Percentiles rank a stretch among this genome's conserved stretches.
Conservation (phyloP, 92 coral and sea anemone species). For the Zoanthus solanderi region DNA sequence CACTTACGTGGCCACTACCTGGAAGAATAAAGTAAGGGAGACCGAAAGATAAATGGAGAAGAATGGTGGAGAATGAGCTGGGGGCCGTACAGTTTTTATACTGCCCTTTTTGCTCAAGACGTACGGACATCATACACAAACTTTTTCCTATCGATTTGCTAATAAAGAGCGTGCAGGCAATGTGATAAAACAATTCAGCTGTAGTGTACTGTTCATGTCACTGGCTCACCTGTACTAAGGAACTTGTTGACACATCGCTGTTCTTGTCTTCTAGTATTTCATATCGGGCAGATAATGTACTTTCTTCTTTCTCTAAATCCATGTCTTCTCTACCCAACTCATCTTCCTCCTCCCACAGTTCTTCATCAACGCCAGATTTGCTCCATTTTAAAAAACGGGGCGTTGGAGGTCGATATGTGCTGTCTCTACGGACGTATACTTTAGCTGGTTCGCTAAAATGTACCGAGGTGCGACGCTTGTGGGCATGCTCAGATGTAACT, state of each 20-base stretch:
- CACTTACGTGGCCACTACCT: too few species aligned
- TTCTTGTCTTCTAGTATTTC: neutral
- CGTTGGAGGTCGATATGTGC: slow-evolving; percentile 77
- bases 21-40: too few species aligned
- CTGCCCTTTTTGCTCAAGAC: too few species aligned
- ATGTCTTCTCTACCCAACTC: slow-evolving; percentile 48
- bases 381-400: slow-evolving; percentile 63
- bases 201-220: neutral
- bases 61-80: too few species aligned
- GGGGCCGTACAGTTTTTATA: too few species aligned
- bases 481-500: neutral
- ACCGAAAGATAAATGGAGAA: too few species aligned
- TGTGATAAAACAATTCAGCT: too few species aligned
- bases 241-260: neutral
- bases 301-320: slow-evolving; percentile 39
- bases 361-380: neutral
- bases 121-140: too few species aligned
- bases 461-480: slow-evolving; percentile 71
- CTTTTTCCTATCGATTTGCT: too few species aligned
- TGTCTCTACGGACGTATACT: slow-evolving; percentile 55
- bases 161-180: too few species aligned
- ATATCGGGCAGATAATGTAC: neutral
- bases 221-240: neutral
- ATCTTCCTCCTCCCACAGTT: slow-evolving; percentile 52
- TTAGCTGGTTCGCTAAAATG: slow-evolving; percentile 64